phyloP scores from a whole-genome alignment of 2,113 vertebrate genomes.

The Caranx ignobilis region DNA sequence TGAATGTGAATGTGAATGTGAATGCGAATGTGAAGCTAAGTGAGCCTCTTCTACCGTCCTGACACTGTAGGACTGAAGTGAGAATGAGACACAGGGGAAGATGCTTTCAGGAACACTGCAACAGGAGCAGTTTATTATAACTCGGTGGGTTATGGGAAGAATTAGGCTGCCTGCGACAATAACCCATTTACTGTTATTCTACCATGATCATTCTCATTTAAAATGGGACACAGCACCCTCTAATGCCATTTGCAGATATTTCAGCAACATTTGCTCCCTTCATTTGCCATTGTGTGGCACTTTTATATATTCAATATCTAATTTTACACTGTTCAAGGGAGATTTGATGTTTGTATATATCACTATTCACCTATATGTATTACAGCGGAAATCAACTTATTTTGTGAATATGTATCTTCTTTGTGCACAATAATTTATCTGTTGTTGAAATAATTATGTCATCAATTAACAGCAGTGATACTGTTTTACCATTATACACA shows the following conservation, averaged over 20 bases:
- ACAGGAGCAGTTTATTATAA: neutral
- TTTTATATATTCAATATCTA: neutral
- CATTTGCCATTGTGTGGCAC: neutral
- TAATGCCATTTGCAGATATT: neutral
- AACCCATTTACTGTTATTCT: conserved; percentile 8
- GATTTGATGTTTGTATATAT: too few relatives aligned
- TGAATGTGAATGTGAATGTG: too few relatives aligned
- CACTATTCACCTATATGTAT: neutral
- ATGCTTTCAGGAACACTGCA: neutral
- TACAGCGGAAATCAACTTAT: too few relatives aligned
- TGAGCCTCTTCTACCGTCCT: conserved; percentile 21
- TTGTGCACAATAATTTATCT: neutral
- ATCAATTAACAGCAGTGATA: too few relatives aligned
- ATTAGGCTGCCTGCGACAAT: neutral
- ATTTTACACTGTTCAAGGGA: neutral
- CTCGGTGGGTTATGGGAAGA: neutral
- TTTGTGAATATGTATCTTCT: neutral
- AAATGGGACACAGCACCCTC: neutral
- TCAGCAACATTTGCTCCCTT: neutral
- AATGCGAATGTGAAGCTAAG: neutral
- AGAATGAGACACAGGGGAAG: neutral
- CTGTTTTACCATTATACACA: neutral
- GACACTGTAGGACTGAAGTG: conserved; percentile 2
- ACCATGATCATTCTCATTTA: neutral
- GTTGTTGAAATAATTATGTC: too few relatives aligned